Conservation (phyloP, 2,888 invertebrate species). For the Orgyia antiqua region DNA sequence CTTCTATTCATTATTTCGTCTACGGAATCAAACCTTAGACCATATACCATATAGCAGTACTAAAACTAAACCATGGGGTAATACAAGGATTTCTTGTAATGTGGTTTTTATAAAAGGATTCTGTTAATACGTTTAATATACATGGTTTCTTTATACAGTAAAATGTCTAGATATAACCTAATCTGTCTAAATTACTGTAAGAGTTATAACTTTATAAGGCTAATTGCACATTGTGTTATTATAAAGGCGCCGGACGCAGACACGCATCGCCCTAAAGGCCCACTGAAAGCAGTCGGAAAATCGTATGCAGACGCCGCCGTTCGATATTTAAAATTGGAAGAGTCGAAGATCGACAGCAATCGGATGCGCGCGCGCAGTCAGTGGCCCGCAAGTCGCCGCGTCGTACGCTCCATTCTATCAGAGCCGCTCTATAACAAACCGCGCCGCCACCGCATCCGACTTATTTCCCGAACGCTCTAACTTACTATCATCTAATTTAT, state of each 20-base stretch:
- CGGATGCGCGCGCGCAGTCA: constrained; percentile 58
- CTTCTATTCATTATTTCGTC: too few species aligned
- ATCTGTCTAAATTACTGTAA: constrained; percentile 4
- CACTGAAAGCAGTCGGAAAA: constrained; percentile 44
- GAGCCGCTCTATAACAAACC: constrained; percentile 41
- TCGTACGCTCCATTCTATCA: constrained; percentile 55
- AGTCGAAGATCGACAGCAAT: constrained; percentile 45
- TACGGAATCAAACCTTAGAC: too few species aligned
- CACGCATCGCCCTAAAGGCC: constrained; percentile 13
- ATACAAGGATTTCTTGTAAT: too few species aligned
- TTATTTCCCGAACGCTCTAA: constrained; percentile 48
- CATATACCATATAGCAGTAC: too few species aligned
- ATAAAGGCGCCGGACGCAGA: constrained; percentile 8
- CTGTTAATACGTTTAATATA: too few species aligned
- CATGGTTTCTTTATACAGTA: too few species aligned
- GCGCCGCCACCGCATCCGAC: constrained; percentile 38
- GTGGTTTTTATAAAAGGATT: too few species aligned
- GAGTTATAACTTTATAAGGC: too few species aligned
- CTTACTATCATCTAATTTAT: constrained; percentile 13
- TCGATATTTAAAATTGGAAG: constrained; percentile 67
- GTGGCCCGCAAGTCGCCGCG: constrained; percentile 69
- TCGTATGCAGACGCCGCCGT: constrained; percentile 40
- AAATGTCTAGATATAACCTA: constrained; percentile 2
- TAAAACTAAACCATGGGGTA: too few species aligned
- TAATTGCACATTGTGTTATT: constrained; percentile 13